phyloP scores from a whole-genome alignment of 2,113 vertebrate genomes.

The Tachycineta bicolor region DNA sequence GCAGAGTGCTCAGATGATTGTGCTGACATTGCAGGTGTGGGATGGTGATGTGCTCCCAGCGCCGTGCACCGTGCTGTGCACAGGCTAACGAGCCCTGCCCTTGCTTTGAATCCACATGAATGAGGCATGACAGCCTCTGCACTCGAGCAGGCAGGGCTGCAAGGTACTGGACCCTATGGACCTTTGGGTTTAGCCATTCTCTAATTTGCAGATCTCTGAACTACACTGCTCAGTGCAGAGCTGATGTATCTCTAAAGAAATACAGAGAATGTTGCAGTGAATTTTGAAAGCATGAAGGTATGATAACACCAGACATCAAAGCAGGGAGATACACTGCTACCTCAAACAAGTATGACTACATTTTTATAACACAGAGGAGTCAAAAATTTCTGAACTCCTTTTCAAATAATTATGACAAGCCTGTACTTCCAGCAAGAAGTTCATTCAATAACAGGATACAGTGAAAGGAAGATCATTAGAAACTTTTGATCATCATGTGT shows the following conservation, averaged over 20 bases:
- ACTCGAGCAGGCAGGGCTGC: background rate
- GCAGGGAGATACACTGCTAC: background rate
- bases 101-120: background rate
- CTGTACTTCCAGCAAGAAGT: background rate
- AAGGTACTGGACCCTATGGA: background rate
- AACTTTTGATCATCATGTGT: background rate
- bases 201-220: background rate
- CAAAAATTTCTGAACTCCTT: background rate
- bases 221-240: background rate
- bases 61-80: background rate
- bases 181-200: background rate
- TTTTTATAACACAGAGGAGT: background rate
- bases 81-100: background rate
- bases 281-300: background rate
- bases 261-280: background rate
- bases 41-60: background rate
- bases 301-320: background rate
- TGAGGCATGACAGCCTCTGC: background rate
- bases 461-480: background rate
- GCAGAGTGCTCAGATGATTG: background rate
- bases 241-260: background rate
- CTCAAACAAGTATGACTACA: background rate
- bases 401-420: background rate
- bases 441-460: background rate
- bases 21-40: accelerated